A percentile compares a stretch with the other conserved stretches of the same genome.
Conservation (phyloP, 2,797 vertebrate genomes). For the Rhinichthys osculus region DNA sequence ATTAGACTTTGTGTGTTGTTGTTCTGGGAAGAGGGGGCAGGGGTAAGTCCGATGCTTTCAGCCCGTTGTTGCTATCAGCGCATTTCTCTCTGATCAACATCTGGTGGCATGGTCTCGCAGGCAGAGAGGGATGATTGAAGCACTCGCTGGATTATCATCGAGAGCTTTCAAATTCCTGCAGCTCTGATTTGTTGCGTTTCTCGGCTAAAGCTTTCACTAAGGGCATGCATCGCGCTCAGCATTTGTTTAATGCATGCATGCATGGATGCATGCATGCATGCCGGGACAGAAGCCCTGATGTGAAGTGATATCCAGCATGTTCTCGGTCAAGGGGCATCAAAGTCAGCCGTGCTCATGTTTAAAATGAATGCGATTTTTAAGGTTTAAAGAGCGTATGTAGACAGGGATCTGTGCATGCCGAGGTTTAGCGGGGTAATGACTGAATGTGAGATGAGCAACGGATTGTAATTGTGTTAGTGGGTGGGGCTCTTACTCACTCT, state of each 20-base stretch:
- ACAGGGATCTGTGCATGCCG: slow-evolving; percentile 50
- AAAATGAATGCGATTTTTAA: slow-evolving; percentile 46
- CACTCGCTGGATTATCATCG: slow-evolving; percentile 39
- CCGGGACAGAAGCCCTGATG: not conserved
- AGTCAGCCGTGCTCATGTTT: not conserved
- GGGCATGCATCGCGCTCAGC: not conserved
- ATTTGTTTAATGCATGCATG: slow-evolving; percentile 24
- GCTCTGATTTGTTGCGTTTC: slow-evolving; percentile 24
- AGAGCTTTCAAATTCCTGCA: slow-evolving; percentile 19
- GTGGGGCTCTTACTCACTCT: slow-evolving; percentile 68
- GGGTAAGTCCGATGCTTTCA: not conserved
- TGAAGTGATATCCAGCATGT: not conserved
- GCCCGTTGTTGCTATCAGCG: not conserved
- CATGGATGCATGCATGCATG: slow-evolving; percentile 11
- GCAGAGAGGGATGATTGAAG: slow-evolving; percentile 25
- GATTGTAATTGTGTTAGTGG: slow-evolving; percentile 56
- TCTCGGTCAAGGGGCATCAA: not conserved
- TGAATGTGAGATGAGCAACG: slow-evolving; percentile 60
- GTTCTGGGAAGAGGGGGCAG: not conserved
- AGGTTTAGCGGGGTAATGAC: slow-evolving; percentile 39
- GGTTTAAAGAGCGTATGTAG: slow-evolving; percentile 47
- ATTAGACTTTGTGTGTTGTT: slow-evolving; percentile 13
- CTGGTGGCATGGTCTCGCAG: slow-evolving; percentile 25
- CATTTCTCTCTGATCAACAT: slow-evolving; percentile 13
- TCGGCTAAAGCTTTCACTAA: slow-evolving; percentile 1